Evolutionary conservation across 2,797 vertebrate species (phyloP).

Genomic region (Lepilemur ruficaudatus): DNA sequence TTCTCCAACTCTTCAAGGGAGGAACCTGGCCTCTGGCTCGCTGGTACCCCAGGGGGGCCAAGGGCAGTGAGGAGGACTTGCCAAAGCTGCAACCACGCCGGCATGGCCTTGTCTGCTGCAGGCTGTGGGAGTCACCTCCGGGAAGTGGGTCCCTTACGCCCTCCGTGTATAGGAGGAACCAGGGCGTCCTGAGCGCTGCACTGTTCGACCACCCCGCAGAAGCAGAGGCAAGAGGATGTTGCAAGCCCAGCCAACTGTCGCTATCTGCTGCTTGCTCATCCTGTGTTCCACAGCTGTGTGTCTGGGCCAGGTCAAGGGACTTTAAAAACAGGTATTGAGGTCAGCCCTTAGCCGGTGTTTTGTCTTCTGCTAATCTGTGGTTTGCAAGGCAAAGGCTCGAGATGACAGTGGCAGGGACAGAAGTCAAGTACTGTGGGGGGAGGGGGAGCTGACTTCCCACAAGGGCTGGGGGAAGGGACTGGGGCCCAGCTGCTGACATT

Average conservation of each 20-base stretch:
- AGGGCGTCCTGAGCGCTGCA: neutral
- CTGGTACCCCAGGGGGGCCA: neutral
- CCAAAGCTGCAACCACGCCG: neutral
- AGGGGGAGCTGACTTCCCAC: neutral
- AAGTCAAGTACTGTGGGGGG: neutral
- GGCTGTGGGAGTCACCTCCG: neutral
- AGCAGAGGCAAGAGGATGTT: neutral
- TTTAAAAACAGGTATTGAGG: slow-evolving; percentile 45
- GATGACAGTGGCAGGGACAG: slow-evolving; percentile 27
- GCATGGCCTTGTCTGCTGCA: neutral
- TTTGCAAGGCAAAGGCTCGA: slow-evolving; percentile 61
- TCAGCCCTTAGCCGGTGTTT: slow-evolving; percentile 20
- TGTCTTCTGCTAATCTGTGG: slow-evolving; percentile 56
- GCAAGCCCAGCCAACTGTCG: neutral
- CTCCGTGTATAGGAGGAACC: neutral
- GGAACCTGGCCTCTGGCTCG: neutral
- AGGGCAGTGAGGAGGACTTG: neutral
- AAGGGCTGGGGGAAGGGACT: neutral
- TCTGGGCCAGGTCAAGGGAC: neutral
- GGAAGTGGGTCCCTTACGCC: neutral
- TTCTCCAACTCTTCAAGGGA: neutral
- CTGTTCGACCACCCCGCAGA: neutral
- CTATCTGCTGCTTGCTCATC: neutral
- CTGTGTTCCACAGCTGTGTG: neutral
- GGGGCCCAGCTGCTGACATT: slow-evolving; percentile 69